Evolutionary conservation across 2,888 invertebrate genomes (phyloP), one percentile per base, ranked within the genome.

Genomic region (Hypolimnas misippus): DNA sequence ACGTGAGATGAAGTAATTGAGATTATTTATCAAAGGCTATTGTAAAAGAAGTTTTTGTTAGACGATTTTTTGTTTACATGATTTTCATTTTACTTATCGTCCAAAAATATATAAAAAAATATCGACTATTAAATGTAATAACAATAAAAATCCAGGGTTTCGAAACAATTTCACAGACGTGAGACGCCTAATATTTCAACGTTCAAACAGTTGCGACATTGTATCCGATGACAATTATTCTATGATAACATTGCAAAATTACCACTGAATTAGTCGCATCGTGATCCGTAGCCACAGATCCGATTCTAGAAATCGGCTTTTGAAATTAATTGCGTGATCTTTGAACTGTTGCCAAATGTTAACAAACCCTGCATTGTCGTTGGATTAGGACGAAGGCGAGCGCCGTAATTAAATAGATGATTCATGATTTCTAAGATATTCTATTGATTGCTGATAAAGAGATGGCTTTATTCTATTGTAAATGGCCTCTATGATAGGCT

Each of bases 271-370:
- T 83, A 83, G 86, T 84, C 76, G 78, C 81, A 81, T 89, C 89
- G 89, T 87, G 89, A 87, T 76, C 73, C 79, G 81, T 79, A 75
- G 78, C 80, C 79, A 76, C 73, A 73, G 79, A 77, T 81, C 79
- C 75, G 81, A 78, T 81, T 77, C 77, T 79, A 79, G 84, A 81
- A 84, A 83, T 84, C 82, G 76, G 67, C 77, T 78, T 84, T 85
- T 77, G 78, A 80, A 84, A 86, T 87, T 85, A 86, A 89, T 89
- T 84, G 79, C 79, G 75, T 83, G 89, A 86, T 83, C 89, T 88
- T 75, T 89, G 89, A 87, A 80, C 87, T 75, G 68, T 89, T 87
- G 79, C 82, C 82, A 80, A 85, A 86, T 84, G 81, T 83, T 82
- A 57, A 68, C 71, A 70, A 76, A 73, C 73, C 73, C 75, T 73